Evolutionary conservation across 53 echinoderm and acorn worm species (phyloP), one percentile per base, ranked within the genome.

Genomic region (Mesocentrotus franciscanus): DNA sequence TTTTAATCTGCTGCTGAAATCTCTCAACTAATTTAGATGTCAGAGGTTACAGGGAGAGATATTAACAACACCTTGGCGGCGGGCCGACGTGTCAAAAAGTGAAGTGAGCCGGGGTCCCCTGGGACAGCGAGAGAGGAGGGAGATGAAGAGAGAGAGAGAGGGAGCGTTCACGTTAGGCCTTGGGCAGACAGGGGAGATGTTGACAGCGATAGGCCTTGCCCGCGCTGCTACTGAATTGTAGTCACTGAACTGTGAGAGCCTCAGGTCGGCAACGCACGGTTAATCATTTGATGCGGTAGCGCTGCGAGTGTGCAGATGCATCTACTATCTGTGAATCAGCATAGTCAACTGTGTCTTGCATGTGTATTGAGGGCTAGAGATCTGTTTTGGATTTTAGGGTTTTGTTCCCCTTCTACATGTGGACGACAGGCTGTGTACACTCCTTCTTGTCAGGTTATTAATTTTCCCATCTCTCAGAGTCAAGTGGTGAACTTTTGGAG

Each of bases 1-100:
- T 81, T 81, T 81, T 81, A 81, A 81, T 81, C 81, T 81, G 42
- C 81, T 81, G 81, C 81, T 81, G 81, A 81, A 81, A 81, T 81
- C 81, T 81, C 17, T 81, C 29, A 29, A 42, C 81, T 81, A 81
- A 81, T 81, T 81, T 81, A 81, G 81, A 81, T 81, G 81, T 81
- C 81, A 42, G 36, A 81, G 81, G 81, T 81, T 81, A 81, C 42
- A 1, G 74, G 7, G 20, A 20, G 20, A 42, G 81, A 27, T 81
- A 81, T 81, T 81, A 81, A 81, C 81, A 17, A 22, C 81, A 81
- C 81, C 81, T 81, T 81, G 33, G 81, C 81, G 20, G 20, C 42
- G 18, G 81, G 18, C 36, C 36, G 42, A 42, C 42, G 76, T 76
- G 76, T 81, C 42, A 81, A 39, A 81, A 81, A 42, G 81, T 42